Evolutionary conservation across 2,797 vertebrate genomes (phyloP).

Genomic region (Alosa sapidissima): DNA sequence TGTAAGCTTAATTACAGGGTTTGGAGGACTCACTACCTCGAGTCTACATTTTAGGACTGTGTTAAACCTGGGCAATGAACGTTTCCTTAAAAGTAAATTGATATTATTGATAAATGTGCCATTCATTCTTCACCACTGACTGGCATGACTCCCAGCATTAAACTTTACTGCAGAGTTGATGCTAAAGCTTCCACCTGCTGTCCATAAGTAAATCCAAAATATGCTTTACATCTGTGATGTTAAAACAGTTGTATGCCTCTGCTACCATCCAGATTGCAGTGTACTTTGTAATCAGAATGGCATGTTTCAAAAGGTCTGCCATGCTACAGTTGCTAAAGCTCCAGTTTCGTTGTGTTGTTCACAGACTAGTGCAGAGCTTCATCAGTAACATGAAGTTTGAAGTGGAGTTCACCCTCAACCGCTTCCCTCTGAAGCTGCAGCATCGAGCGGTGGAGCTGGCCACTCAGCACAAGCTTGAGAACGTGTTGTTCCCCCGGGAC

Average conservation of each 20-base stretch:
- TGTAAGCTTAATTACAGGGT: neutral
- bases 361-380: slow-evolving; percentile 78
- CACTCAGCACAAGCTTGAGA: slow-evolving; percentile 55
- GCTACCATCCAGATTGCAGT: neutral
- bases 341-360: neutral
- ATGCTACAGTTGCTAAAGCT: too few species aligned
- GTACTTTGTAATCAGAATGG: too few species aligned
- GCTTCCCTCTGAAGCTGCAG: slow-evolving; percentile 80
- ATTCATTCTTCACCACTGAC: neutral
- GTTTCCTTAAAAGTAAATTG: neutral
- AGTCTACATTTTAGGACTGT: neutral
- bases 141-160: neutral
- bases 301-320: too few species aligned
- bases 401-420: slow-evolving; percentile 89
- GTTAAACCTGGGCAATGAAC: neutral
- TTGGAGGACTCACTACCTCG: neutral
- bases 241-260: neutral
- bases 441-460: slow-evolving; percentile 82
- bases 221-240: neutral
- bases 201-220: neutral
- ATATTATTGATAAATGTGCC: neutral
- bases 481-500: slow-evolving; percentile 80
- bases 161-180: neutral
- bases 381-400: slow-evolving; percentile 81
- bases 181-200: neutral